Conservation (phyloP, 1,140 invertebrate genomes). For the Anoplophora glabripennis region DNA sequence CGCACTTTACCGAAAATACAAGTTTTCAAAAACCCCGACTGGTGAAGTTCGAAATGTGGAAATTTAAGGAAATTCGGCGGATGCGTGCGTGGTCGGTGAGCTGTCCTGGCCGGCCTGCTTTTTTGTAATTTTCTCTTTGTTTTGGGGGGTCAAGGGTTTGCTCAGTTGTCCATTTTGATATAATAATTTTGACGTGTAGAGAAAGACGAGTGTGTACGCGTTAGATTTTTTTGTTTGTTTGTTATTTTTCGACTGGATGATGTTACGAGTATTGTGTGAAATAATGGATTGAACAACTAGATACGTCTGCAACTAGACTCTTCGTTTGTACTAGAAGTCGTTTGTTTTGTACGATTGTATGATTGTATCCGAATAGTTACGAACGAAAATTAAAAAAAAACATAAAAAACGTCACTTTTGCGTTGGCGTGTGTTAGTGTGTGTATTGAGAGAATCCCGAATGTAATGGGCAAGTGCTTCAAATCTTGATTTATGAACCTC, state of each 20-base stretch:
- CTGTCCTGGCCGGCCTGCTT: too few relatives aligned
- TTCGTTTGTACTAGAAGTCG: slow-evolving; percentile 12
- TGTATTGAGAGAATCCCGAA: slow-evolving; percentile 31
- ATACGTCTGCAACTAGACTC: neutral
- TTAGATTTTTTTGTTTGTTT: slow-evolving; percentile 34
- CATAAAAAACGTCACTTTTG: too few relatives aligned
- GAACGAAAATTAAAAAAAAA: too few relatives aligned
- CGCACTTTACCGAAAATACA: too few relatives aligned
- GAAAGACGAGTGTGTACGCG: slow-evolving; percentile 15
- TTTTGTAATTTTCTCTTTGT: slow-evolving; percentile 20
- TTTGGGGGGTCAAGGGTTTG: slow-evolving; percentile 26
- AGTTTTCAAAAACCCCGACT: too few relatives aligned
- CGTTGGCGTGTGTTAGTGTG: slow-evolving; percentile 1
- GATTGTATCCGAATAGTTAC: neutral
- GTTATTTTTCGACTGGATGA: slow-evolving; percentile 1
- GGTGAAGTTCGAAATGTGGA: too few relatives aligned
- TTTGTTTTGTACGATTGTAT: slow-evolving; percentile 15
- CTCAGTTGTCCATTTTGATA: slow-evolving; percentile 13
- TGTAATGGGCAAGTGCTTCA: slow-evolving; percentile 41
- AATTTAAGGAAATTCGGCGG: too few relatives aligned
- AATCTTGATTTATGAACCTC: slow-evolving; percentile 9
- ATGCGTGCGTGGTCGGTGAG: too few relatives aligned
- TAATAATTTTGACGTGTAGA: slow-evolving; percentile 8
- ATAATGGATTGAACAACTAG: slow-evolving; percentile 13
- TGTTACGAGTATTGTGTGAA: slow-evolving; percentile 12